phyloP scores from a whole-genome alignment of 2,888 invertebrate genomes.

The Cistogaster globosa region DNA sequence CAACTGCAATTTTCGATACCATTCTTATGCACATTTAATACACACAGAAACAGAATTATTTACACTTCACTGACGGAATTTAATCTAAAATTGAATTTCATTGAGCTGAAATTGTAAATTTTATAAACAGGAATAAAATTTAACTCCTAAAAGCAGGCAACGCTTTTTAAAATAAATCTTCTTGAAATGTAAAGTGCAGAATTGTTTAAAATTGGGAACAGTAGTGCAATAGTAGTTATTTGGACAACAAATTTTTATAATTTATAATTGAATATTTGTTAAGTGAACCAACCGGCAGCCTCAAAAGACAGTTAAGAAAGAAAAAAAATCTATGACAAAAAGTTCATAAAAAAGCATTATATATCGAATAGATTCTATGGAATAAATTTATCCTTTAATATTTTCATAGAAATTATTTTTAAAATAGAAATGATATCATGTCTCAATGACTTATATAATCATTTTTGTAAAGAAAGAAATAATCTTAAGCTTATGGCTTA shows the following conservation, averaged over 20 bases:
- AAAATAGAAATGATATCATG: no score
- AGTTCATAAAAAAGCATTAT: no score
- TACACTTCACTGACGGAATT: conserved; percentile 52
- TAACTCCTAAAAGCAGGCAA: conserved; percentile 39
- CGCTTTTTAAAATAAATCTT: conserved; percentile 15
- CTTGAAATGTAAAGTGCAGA: background rate
- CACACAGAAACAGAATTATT: conserved; percentile 25
- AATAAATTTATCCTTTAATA: no score
- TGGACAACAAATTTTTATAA: background rate
- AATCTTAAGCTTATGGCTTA: no score
- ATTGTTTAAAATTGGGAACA: background rate
- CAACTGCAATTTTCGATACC: conserved; percentile 30
- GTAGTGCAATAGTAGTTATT: background rate
- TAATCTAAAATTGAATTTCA: conserved; percentile 35
- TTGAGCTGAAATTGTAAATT: conserved; percentile 12
- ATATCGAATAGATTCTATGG: no score
- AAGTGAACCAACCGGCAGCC: background rate
- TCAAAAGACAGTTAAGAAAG: background rate
- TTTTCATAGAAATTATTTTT: no score
- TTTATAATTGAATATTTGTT: background rate
- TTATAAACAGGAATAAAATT: background rate
- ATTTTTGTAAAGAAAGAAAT: no score
- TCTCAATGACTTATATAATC: no score
- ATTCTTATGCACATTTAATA: background rate
- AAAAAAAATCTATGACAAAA: no score